Conservation (phyloP, 2,113 vertebrate genomes). For the Petrocephalus zakoni region DNA sequence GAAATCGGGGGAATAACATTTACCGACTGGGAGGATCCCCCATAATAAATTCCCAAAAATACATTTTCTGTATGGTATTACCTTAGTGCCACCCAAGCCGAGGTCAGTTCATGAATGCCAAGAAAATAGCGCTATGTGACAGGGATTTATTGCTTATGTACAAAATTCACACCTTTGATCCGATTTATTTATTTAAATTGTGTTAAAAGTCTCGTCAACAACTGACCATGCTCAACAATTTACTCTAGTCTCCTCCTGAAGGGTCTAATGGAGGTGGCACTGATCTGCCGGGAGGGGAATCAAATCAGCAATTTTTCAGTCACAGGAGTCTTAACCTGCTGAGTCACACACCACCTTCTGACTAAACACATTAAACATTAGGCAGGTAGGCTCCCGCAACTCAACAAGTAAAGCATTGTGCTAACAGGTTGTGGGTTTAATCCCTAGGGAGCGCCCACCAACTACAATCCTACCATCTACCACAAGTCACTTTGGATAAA, state of each 20-base stretch:
- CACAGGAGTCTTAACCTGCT: not conserved
- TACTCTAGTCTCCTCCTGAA: not conserved
- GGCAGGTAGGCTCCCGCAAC: not conserved
- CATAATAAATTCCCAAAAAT: not conserved
- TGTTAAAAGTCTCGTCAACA: not conserved
- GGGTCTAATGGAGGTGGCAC: not conserved
- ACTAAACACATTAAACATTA: not conserved
- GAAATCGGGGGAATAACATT: not conserved
- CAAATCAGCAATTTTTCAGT: not conserved
- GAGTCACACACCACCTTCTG: not conserved
- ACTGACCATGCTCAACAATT: not conserved
- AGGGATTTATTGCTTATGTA: too few species aligned
- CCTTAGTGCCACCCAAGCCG: not conserved
- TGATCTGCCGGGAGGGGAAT: not conserved
- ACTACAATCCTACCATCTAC: not conserved
- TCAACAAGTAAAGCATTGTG: not conserved
- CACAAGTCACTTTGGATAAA: not conserved
- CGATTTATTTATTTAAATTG: not conserved
- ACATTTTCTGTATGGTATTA: not conserved
- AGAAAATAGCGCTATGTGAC: not conserved
- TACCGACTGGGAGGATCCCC: not conserved
- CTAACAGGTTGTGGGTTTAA: not conserved
- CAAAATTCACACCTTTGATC: too few species aligned
- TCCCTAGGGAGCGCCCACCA: not conserved
- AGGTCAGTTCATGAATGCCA: not conserved